Evolutionary conservation across 2,113 vertebrate genomes (phyloP).

Genomic region (Neotragus pygmaeus): DNA sequence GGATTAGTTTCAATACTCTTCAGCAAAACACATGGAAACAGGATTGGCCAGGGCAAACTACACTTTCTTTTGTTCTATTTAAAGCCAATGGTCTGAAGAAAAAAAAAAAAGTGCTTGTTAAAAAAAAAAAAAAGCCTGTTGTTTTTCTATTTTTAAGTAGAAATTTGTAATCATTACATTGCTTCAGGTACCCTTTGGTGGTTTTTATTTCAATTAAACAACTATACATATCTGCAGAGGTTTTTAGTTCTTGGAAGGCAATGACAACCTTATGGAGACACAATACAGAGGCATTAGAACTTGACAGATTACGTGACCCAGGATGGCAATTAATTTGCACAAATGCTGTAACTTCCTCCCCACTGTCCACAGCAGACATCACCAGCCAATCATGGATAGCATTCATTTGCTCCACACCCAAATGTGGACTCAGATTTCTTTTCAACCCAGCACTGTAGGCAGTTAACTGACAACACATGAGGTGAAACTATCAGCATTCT

Average conservation of each 20-base stretch:
- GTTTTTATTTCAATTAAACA: neutral
- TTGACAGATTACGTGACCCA: neutral
- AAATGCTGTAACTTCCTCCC: neutral
- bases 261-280: neutral
- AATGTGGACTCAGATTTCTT: neutral
- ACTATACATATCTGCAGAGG: neutral
- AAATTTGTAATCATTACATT: neutral
- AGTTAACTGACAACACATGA: neutral
- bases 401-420: neutral
- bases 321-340: neutral
- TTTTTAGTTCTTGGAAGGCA: neutral
- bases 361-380: neutral
- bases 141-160: neutral
- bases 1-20: constrained; percentile 31
- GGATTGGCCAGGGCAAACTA: neutral
- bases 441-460: neutral
- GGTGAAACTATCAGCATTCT: neutral
- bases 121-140: neutral
- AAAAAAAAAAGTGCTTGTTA: neutral
- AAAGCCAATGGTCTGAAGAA: neutral
- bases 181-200: neutral
- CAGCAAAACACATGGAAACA: neutral
- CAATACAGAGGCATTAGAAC: neutral
- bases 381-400: neutral
- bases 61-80: neutral